Evolutionary conservation across 2,797 vertebrate genomes (phyloP), one percentile per base, ranked within the genome.

Genomic region (Lepidocolaptes lacrymiger): DNA sequence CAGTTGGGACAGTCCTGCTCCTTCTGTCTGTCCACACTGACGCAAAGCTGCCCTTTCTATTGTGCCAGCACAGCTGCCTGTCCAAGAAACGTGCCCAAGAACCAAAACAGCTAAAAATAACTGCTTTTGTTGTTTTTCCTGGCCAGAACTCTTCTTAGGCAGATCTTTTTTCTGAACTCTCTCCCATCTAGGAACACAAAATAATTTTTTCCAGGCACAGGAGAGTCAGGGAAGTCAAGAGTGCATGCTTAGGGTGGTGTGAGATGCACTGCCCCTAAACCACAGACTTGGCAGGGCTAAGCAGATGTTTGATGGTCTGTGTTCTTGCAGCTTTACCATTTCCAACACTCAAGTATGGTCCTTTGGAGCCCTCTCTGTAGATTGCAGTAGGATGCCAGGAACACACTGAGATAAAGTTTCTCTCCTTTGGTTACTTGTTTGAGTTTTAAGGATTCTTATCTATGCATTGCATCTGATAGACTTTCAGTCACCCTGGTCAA

Each of bases 331-430:
- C 34, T 67, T 11, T 80, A 39, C 18, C 0, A 1, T 67, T 72
- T 84, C 24, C n/a, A 87, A 37, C 14, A 48, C 44, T 75, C 15
- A 2, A 13, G 17, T 24, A 10, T 7, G 20, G 36, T 69, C 51
- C 26, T 69, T 30, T 26, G 26, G 12, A 87, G 20, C 9, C 4
- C 7, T 14, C 13, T 52, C 48, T 56, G 19, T 16, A 61, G 20
- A 14, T 2, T 49, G 44, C 26, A 63, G 61, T 30, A 66, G 11
- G 6, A 5, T n/a, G 12, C 36, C 61, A 74, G 34, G 21, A 74
- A 59, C 13, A n/a, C 1, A 1, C 0, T 75, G 27, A 77, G 20
- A n/a, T 58, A 66, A 63, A 6, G 2, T 48, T 41, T 91, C 26
- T 71, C 17, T 78, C 84, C 49, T 44, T 22, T 67, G 56, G 34